Evolutionary conservation across 2,113 vertebrate species (phyloP).

Genomic region (Pseudopipra pipra): DNA sequence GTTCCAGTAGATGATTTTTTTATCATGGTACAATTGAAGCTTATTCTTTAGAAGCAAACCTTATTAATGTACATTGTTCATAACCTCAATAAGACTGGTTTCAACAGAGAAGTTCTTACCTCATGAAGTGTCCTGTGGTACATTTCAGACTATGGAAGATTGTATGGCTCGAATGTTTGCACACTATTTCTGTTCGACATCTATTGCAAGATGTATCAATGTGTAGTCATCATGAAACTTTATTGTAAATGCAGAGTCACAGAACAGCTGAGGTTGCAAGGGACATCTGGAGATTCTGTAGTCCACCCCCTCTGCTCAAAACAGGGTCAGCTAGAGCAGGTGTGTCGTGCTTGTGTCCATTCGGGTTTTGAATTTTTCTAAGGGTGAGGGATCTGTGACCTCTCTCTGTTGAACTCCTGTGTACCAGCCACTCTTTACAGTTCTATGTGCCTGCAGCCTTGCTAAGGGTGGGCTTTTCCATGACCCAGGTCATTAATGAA

Average conservation of each 20-base stretch:
- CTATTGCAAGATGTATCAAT: neutral
- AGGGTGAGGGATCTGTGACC: neutral
- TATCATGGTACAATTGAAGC: neutral
- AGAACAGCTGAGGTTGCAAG: neutral
- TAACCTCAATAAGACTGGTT: neutral
- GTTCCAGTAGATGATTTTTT: neutral
- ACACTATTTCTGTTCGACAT: neutral
- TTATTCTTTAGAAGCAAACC: neutral
- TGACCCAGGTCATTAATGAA: neutral
- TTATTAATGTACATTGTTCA: neutral
- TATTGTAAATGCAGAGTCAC: neutral
- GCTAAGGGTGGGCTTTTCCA: neutral
- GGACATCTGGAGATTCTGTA: neutral
- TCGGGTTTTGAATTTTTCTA: neutral
- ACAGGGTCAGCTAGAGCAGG: neutral
- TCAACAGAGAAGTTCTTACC: neutral
- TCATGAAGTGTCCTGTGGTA: neutral
- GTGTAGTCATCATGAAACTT: neutral
- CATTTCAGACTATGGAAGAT: neutral
- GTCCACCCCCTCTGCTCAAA: neutral
- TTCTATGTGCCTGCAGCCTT: neutral
- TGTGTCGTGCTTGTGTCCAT: neutral
- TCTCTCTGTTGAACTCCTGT: neutral
- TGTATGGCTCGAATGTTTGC: neutral
- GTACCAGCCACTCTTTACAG: neutral